Evolutionary conservation across 2,888 invertebrate genomes (phyloP).

Genomic region (Parasteatoda lunata): DNA sequence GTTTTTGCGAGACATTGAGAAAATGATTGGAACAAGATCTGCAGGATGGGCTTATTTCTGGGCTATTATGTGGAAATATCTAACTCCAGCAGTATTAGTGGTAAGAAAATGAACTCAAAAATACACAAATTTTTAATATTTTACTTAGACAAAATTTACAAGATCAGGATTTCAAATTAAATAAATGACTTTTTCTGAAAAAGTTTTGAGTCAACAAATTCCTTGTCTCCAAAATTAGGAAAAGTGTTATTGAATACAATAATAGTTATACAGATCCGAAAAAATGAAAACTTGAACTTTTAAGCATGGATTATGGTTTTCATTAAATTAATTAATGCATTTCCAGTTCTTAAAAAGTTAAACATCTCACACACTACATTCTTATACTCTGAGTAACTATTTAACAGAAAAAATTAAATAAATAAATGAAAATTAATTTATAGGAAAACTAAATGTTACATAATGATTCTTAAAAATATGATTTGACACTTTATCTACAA

Average conservation of each 20-base stretch:
- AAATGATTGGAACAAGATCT: conserved; percentile 78
- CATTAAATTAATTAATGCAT: too few relatives aligned
- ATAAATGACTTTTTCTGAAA: neutral
- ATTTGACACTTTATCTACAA: too few relatives aligned
- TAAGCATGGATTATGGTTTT: too few relatives aligned
- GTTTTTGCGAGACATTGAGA: conserved; percentile 75
- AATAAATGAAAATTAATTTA: too few relatives aligned
- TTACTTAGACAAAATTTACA: neutral
- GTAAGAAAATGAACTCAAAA: conserved; percentile 74
- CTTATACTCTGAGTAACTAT: too few relatives aligned
- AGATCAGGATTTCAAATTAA: neutral
- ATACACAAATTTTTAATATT: neutral
- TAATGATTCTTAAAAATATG: too few relatives aligned
- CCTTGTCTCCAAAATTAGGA: neutral
- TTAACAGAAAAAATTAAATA: too few relatives aligned
- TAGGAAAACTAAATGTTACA: too few relatives aligned
- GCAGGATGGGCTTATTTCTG: conserved; percentile 81
- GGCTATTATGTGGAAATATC: conserved; percentile 84
- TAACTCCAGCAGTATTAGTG: conserved; percentile 84
- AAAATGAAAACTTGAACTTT: too few relatives aligned
- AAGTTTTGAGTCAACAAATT: neutral
- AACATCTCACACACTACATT: too few relatives aligned
- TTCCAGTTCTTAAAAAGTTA: too few relatives aligned
- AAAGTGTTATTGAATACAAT: neutral
- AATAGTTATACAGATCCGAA: too few relatives aligned